Evolutionary conservation across 2,888 invertebrate species (phyloP).

Genomic region (Drosophila flavopinicola): DNA sequence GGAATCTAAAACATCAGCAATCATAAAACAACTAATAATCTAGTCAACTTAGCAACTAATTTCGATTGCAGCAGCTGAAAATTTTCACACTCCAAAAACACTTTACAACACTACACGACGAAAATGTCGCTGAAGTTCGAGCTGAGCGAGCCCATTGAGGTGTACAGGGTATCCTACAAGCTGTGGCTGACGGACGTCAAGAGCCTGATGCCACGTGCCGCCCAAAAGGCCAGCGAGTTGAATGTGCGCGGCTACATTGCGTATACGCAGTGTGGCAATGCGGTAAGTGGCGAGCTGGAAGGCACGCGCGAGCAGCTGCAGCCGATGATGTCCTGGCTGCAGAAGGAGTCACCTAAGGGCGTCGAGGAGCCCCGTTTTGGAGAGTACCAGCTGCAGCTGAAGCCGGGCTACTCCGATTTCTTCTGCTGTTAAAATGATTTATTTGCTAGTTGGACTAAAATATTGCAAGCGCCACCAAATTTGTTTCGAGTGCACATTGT

Average conservation of each 20-base stretch:
- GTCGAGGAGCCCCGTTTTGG: conserved; percentile 33
- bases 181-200: conserved; percentile 24
- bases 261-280: conserved; percentile 45
- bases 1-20: too few species aligned
- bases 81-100: background rate
- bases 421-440: conserved; percentile 51
- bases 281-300: conserved; percentile 57
- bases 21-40: too few species aligned
- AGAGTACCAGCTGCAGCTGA: conserved; percentile 35
- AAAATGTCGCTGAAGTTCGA: conserved; percentile 41
- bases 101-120: background rate
- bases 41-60: background rate
- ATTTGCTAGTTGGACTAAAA: conserved; percentile 5
- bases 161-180: conserved; percentile 43
- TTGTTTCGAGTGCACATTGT: conserved; percentile 75
- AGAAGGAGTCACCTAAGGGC: conserved; percentile 13
- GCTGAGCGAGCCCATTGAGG: background rate
- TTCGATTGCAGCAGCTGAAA: too few species aligned
- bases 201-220: conserved; percentile 26
- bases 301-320: conserved; percentile 33
- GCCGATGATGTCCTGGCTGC: conserved; percentile 53
- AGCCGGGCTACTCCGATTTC: conserved; percentile 54
- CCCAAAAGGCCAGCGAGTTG: conserved; percentile 46
- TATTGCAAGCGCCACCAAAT: conserved; percentile 43
- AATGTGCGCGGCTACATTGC: conserved; percentile 57